phyloP scores from a whole-genome alignment of 1,140 invertebrate genomes.

The Neomicropteryx cornuta region DNA sequence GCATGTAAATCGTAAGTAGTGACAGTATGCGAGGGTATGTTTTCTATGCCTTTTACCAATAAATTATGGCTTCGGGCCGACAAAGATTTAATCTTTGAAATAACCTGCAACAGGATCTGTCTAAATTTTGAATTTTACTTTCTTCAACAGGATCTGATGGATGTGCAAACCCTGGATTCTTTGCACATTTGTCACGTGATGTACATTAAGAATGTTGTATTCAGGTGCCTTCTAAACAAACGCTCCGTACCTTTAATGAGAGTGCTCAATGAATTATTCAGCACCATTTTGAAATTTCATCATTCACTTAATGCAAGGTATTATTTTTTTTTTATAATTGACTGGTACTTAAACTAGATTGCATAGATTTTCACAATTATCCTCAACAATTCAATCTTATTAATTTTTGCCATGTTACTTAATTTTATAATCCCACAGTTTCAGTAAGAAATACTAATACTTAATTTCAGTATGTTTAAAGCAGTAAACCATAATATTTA shows the following conservation, averaged over 20 bases:
- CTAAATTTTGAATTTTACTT: no score
- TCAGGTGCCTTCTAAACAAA: constrained; percentile 56
- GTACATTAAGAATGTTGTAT: constrained; percentile 62
- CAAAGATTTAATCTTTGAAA: no score
- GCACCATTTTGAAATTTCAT: constrained; percentile 59
- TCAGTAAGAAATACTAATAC: constrained; percentile 3
- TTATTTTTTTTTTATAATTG: neutral
- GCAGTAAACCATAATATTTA: no score
- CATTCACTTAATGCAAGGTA: constrained; percentile 33
- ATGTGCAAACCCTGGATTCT: constrained; percentile 51
- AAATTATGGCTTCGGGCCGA: no score
- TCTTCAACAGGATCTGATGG: constrained; percentile 48
- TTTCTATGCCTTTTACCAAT: no score
- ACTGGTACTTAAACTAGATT: neutral
- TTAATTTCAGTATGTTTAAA: constrained; percentile 2
- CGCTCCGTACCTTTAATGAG: constrained; percentile 51
- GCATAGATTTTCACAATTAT: neutral
- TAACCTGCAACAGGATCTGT: no score
- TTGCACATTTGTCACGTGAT: constrained; percentile 54
- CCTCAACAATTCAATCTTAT: neutral
- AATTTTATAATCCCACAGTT: neutral
- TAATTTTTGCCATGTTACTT: neutral
- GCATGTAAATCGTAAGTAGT: no score
- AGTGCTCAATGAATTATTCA: constrained; percentile 54
- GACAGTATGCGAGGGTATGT: no score